phyloP scores from a whole-genome alignment of 2,113 vertebrate species.

The Tachysurus vachellii region DNA sequence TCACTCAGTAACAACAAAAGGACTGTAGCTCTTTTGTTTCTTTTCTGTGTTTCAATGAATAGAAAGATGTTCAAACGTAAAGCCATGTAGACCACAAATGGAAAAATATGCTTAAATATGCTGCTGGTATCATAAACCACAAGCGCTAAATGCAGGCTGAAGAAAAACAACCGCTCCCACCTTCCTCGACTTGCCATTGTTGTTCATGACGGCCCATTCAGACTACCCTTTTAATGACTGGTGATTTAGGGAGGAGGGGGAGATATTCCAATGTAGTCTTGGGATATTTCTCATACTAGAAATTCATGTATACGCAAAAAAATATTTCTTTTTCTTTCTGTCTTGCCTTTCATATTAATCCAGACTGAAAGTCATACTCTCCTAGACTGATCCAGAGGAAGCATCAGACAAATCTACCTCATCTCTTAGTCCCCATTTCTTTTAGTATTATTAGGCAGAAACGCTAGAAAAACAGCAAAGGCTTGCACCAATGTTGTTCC shows the following conservation, averaged over 20 bases:
- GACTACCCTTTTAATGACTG: constrained; percentile 28
- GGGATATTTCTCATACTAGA: constrained; percentile 16
- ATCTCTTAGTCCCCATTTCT: background rate
- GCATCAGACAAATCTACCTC: constrained; percentile 14
- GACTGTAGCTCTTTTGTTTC: background rate
- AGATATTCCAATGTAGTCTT: background rate
- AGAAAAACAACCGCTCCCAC: constrained; percentile 71
- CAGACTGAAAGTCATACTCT: constrained; percentile 6
- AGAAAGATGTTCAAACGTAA: background rate
- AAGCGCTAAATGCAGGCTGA: constrained; percentile 29
- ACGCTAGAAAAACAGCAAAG: background rate
- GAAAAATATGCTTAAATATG: constrained; percentile 10
- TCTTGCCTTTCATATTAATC: constrained; percentile 20
- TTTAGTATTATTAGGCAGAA: background rate
- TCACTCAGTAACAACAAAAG: constrained; percentile 32
- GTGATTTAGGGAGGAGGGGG: constrained; percentile 26
- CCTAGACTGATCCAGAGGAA: background rate
- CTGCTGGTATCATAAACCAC: background rate
- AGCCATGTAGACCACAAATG: background rate
- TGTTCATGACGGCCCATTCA: constrained; percentile 52
- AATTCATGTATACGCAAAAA: background rate
- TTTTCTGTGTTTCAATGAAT: background rate
- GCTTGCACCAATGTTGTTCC: background rate
- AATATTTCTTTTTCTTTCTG: background rate
- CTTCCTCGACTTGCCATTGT: constrained; percentile 62